Percentiles rank a stretch among this genome's conserved stretches.
These are phyloP conservation scores for Toxonevra muliebris DNA, from an alignment of 2,888 invertebrate species.

Conservation along the genomic window DNA sequence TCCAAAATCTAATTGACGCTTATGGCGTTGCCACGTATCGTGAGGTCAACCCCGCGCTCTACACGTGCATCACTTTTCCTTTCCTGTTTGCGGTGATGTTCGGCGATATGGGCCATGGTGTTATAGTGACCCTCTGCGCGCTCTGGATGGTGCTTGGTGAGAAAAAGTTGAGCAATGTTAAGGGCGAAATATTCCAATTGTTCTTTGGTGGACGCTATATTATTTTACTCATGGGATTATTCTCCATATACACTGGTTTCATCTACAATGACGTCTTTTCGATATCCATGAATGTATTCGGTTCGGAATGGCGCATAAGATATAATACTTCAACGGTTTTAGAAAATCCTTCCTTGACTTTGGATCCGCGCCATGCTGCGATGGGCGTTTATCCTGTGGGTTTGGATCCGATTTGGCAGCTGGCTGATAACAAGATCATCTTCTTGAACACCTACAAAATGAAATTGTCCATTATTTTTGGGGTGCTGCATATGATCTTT, in stretches of 20 bases:
- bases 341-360: slow-evolving; percentile 66
- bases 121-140: slow-evolving; percentile 83
- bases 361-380: slow-evolving; percentile 71
- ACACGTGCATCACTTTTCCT: slow-evolving; percentile 91
- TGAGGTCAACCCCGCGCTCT: slow-evolving; percentile 91
- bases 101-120: slow-evolving; percentile 91
- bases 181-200: slow-evolving; percentile 92
- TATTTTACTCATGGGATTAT: slow-evolving; percentile 94
- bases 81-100: slow-evolving; percentile 97
- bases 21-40: slow-evolving; percentile 93
- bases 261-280: slow-evolving; percentile 98
- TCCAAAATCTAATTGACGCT: slow-evolving; percentile 92
- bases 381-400: slow-evolving; percentile 78
- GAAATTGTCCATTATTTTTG: slow-evolving; percentile 94
- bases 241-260: slow-evolving; percentile 97
- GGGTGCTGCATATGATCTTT: slow-evolving; percentile 93
- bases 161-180: slow-evolving; percentile 76
- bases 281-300: slow-evolving; percentile 93
- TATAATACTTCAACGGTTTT: slow-evolving; percentile 67
- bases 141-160: slow-evolving; percentile 84
- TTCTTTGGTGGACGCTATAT: slow-evolving; percentile 98
- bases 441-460: slow-evolving; percentile 96
- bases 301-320: slow-evolving; percentile 80
- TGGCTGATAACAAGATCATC: slow-evolving; percentile 88
- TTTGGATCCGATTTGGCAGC: slow-evolving; percentile 80